Evolutionary conservation across 1,140 invertebrate genomes (phyloP).

Genomic region (Watersipora subatra): DNA sequence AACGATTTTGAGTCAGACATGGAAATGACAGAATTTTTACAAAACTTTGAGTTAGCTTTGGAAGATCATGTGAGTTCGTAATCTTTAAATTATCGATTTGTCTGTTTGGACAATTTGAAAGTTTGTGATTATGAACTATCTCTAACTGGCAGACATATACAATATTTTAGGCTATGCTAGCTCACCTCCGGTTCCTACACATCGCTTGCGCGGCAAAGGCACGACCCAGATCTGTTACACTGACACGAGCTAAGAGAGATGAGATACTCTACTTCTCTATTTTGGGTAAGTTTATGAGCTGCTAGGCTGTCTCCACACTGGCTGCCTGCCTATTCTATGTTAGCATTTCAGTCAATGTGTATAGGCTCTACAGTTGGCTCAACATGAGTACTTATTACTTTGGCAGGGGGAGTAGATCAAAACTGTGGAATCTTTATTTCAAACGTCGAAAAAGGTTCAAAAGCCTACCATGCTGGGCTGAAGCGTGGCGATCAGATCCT

Average conservation of each 20-base stretch:
- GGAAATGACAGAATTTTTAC: conserved; percentile 89
- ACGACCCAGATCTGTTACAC: conserved; percentile 70
- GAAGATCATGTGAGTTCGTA: conserved; percentile 28
- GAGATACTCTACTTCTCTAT: conserved; percentile 86
- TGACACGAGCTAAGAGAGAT: conserved; percentile 68
- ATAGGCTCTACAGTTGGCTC: too few relatives aligned
- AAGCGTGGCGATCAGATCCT: conserved; percentile 80
- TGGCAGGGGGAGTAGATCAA: conserved; percentile 66
- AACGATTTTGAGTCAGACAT: conserved; percentile 95
- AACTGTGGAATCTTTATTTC: conserved; percentile 87
- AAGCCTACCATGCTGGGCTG: conserved; percentile 87
- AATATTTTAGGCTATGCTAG: conserved; percentile 35
- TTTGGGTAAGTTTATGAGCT: conserved; percentile 23
- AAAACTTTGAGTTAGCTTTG: conserved; percentile 65
- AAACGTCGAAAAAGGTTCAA: conserved; percentile 77
- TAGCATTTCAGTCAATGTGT: too few relatives aligned
- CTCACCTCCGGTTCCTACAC: conserved; percentile 65
- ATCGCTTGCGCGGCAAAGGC: conserved; percentile 94
- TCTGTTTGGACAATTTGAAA: too few relatives aligned
- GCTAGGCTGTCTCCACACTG: too few relatives aligned
- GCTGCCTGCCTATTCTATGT: too few relatives aligned
- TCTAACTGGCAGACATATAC: too few relatives aligned
- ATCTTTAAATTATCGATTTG: too few relatives aligned
- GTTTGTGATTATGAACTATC: too few relatives aligned
- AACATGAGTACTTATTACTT: too few relatives aligned